Percentiles rank a stretch among this genome's conserved stretches.
phyloP scores from a whole-genome alignment of 92 coral and sea anemone species.

The Palythoa heliodiscus region DNA sequence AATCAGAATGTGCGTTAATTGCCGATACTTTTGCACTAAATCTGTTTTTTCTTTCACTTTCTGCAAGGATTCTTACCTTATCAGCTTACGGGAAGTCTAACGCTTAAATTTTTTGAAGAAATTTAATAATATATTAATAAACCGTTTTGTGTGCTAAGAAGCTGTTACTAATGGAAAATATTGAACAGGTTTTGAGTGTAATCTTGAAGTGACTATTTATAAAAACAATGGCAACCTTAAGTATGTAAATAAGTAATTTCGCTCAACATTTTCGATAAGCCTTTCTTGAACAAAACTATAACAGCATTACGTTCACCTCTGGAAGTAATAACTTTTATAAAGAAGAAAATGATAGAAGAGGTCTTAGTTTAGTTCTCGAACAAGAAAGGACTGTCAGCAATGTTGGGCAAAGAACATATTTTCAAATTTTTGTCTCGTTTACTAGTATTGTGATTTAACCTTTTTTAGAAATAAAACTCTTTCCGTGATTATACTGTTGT shows the following conservation, averaged over 20 bases:
- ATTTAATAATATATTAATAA: neutral
- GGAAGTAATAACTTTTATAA: neutral
- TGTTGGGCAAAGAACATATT: constrained; percentile 6
- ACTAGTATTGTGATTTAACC: constrained; percentile 6
- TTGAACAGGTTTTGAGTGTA: constrained; percentile 7
- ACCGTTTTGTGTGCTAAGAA: constrained; percentile 5
- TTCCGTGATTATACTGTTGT: neutral
- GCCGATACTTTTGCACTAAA: neutral
- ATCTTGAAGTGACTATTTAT: constrained; percentile 32
- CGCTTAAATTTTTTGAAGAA: neutral
- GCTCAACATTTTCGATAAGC: constrained; percentile 18
- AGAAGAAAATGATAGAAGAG: neutral
- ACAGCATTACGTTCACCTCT: neutral
- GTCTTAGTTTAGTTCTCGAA: neutral
- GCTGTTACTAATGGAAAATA: constrained; percentile 5
- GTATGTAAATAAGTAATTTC: constrained; percentile 27
- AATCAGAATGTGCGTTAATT: neutral
- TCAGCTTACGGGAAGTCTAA: no score
- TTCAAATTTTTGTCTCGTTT: constrained; percentile 20
- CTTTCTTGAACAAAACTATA: constrained; percentile 4
- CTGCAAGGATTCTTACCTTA: neutral
- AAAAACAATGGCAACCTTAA: constrained; percentile 12
- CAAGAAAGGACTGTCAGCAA: neutral
- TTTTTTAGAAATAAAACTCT: constrained; percentile 27
- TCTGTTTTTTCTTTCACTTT: neutral